A percentile compares a stretch with the other conserved stretches of the same genome.
phyloP scores from a whole-genome alignment of 2,888 invertebrate species.

The Tetheella fluctuosa region DNA sequence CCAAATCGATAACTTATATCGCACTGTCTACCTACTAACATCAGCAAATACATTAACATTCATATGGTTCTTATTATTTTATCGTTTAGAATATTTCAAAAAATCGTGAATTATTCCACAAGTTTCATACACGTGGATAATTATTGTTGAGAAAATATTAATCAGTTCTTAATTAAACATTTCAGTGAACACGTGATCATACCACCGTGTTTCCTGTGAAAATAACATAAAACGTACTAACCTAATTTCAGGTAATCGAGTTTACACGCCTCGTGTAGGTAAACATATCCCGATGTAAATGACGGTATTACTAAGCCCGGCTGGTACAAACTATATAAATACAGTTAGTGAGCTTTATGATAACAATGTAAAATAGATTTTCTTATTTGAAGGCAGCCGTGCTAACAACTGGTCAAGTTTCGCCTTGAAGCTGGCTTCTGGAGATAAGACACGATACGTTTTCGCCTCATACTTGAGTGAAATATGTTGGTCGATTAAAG shows the following conservation, averaged over 20 bases:
- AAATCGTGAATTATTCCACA: too few relatives aligned
- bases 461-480: constrained; percentile 1
- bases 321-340: constrained; percentile 35
- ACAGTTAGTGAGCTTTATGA: constrained; percentile 38
- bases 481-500: constrained; percentile 2
- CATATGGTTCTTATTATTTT: too few relatives aligned
- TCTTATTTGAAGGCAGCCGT: constrained; percentile 14
- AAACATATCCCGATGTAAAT: constrained; percentile 73
- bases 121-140: too few relatives aligned
- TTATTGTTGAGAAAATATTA: background rate
- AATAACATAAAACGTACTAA: constrained; percentile 75
- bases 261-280: constrained; percentile 68
- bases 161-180: constrained; percentile 7
- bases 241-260: constrained; percentile 80
- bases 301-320: constrained; percentile 56
- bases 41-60: background rate
- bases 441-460: constrained; percentile 9
- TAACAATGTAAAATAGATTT: constrained; percentile 25
- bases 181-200: constrained; percentile 21
- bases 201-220: constrained; percentile 39
- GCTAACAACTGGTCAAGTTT: constrained; percentile 17
- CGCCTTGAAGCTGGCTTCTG: background rate
- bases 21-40: background rate
- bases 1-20: background rate
- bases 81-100: too few relatives aligned